Conservation (phyloP, 1,140 invertebrate genomes). For the Anastrepha obliqua region DNA sequence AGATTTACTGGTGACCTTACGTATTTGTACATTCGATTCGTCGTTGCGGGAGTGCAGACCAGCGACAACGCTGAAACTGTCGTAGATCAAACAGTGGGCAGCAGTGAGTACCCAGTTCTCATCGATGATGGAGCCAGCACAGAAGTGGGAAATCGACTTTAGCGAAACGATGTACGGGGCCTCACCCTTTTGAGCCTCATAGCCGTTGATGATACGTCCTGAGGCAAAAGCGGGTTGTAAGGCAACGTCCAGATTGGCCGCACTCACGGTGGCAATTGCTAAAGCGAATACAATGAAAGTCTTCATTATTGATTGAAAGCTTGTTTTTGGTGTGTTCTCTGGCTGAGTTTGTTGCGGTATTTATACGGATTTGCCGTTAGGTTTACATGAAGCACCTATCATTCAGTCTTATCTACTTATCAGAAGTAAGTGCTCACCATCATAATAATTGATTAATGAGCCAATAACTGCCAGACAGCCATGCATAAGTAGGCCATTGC, state of each 20-base stretch:
- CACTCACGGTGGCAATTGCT: slow-evolving; percentile 59
- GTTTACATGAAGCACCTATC: not conserved
- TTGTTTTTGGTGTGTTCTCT: slow-evolving; percentile 36
- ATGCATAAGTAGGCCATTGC: too few species aligned
- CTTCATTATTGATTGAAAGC: slow-evolving; percentile 61
- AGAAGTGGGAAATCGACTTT: slow-evolving; percentile 63
- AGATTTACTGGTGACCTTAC: slow-evolving; percentile 50
- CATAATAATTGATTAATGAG: too few species aligned
- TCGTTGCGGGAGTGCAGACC: slow-evolving; percentile 73
- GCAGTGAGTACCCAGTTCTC: slow-evolving; percentile 61
- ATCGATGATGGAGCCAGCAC: slow-evolving; percentile 62
- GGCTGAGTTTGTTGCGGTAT: not conserved
- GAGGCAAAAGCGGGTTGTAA: slow-evolving; percentile 63
- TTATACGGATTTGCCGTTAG: slow-evolving; percentile 41
- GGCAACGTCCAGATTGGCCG: slow-evolving; percentile 59
- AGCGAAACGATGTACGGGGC: slow-evolving; percentile 71
- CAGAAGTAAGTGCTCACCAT: not conserved
- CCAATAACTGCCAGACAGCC: too few species aligned
- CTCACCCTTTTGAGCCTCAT: slow-evolving; percentile 62
- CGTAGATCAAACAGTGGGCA: slow-evolving; percentile 64
- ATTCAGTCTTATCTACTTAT: not conserved
- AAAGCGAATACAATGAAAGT: slow-evolving; percentile 64
- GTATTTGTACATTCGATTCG: slow-evolving; percentile 60
- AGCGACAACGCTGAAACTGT: slow-evolving; percentile 56
- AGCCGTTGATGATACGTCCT: slow-evolving; percentile 73